A percentile compares a stretch with the other conserved stretches of the same genome.
These are phyloP conservation scores for Diarsia brunnea DNA, from an alignment of 2,888 invertebrate genomes.

Conservation along the genomic window DNA sequence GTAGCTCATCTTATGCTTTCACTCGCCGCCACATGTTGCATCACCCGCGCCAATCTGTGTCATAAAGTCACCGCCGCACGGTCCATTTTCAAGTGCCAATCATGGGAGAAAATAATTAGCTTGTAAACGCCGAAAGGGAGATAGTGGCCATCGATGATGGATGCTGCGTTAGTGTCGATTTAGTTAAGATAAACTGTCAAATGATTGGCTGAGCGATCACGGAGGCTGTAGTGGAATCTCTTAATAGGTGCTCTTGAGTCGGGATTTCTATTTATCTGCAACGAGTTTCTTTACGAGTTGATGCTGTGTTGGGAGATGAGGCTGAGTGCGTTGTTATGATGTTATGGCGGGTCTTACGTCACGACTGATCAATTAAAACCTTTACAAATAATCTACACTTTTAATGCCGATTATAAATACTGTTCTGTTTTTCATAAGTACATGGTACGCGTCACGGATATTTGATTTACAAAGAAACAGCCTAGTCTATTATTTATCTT, in stretches of 20 bases:
- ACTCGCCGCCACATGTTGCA: slow-evolving; percentile 44
- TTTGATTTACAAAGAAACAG: neutral
- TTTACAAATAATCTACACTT: neutral
- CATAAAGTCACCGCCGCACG: slow-evolving; percentile 31
- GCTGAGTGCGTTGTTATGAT: neutral
- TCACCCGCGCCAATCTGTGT: slow-evolving; percentile 48
- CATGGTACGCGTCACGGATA: neutral
- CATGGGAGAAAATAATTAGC: slow-evolving; percentile 64
- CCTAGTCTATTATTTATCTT: no score
- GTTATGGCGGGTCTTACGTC: neutral
- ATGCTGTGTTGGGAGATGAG: neutral
- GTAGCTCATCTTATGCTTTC: slow-evolving; percentile 57
- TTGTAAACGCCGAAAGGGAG: slow-evolving; percentile 62
- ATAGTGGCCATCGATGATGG: slow-evolving; percentile 56
- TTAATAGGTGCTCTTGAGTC: slow-evolving; percentile 44
- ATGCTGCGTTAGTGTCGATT: slow-evolving; percentile 40
- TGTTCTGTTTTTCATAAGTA: neutral
- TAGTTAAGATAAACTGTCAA: slow-evolving; percentile 51
- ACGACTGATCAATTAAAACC: neutral
- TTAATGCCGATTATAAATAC: neutral
- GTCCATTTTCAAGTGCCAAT: slow-evolving; percentile 46
- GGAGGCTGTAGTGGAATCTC: slow-evolving; percentile 45
- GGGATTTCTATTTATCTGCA: slow-evolving; percentile 44
- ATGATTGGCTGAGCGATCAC: slow-evolving; percentile 36
- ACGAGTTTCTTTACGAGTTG: slow-evolving; percentile 37